Base-by-base conservation (phyloP, 2,888 invertebrate genomes). In the Leptothorax acervorum region DNA sequence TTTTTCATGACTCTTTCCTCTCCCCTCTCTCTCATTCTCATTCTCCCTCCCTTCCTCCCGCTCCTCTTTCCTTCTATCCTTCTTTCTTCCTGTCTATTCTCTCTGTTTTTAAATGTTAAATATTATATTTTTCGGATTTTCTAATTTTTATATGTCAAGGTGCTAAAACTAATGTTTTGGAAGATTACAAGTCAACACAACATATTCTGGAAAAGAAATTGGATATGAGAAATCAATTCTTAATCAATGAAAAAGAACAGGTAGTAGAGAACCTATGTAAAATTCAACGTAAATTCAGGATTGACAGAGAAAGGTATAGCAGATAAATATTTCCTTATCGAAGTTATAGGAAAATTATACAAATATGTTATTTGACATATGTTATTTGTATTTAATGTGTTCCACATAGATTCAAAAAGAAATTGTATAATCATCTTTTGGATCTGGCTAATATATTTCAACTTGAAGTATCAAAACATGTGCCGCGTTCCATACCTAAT, bases 241-340 rank as follows among this genome's bases (percentile, higher is more conserved):
- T 92, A 45, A 28, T 65, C 9, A 4, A 87, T 2, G 91, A 90
- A 51, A 92, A 93, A 60, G 73, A 91, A 66, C 70, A 91, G 35
- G 65, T 92, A 18, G 70, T 88, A 57, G 71, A 86, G 60, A 90
- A 82, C 35, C 79, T 92, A 28, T 82, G 88, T 3, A 68, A 86
- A 28, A 90, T 93, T 42, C 84, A 91, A 35, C 70, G 83, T 5
- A 94, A 93, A 81, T 91, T 90, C 18, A 92, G 88, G 82, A 88
- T 91, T 23, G 92, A 93, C 65, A 92, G 85, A 86, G 90, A 93
- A 88, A 94, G 92, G 94, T 94, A 89, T 60, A 31, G 8, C 23
- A 60, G 18, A 70, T 76, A 45, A 53, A 51, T 5, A 23, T 51
- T 85, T 28, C 12, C 9, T 53, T 42, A 53, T 62, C 39, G 4